Evolutionary conservation across 2,888 invertebrate genomes (phyloP).

Genomic region (Nezara viridula): DNA sequence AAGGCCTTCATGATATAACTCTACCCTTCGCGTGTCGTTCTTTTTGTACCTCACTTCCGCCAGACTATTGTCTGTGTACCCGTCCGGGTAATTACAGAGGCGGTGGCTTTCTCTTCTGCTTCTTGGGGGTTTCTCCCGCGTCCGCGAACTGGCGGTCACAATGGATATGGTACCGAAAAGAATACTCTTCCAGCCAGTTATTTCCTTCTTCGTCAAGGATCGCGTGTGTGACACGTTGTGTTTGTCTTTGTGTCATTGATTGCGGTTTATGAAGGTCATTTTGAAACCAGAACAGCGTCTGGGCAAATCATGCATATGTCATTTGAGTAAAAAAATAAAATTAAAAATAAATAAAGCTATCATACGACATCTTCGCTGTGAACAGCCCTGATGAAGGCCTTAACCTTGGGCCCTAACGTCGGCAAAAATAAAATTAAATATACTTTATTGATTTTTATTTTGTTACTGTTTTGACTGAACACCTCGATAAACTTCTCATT

Average conservation of each 20-base stretch:
- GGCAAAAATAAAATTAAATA: no score
- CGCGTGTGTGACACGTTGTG: not conserved
- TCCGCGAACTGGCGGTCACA: slow-evolving; percentile 4
- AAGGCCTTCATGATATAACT: not conserved
- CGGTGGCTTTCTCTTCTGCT: slow-evolving; percentile 9
- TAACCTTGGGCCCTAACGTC: no score
- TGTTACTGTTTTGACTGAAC: no score
- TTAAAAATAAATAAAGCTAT: no score
- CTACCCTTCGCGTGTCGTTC: slow-evolving; percentile 5
- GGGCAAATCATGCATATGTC: not conserved
- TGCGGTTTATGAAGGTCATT: not conserved
- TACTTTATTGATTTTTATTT: no score
- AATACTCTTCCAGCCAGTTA: not conserved
- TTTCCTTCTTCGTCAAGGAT: not conserved
- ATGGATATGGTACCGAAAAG: not conserved
- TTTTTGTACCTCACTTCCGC: slow-evolving; percentile 9
- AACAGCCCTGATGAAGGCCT: no score
- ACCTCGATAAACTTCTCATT: no score
- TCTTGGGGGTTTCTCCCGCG: not conserved
- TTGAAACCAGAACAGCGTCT: not conserved
- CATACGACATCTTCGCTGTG: no score
- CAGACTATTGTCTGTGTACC: not conserved
- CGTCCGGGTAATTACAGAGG: not conserved
- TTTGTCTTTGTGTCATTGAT: not conserved
- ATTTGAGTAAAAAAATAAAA: not conserved